A percentile compares a stretch with the other conserved stretches of the same genome.
Conservation (phyloP, 2,888 invertebrate species). For the Amiota minor region DNA sequence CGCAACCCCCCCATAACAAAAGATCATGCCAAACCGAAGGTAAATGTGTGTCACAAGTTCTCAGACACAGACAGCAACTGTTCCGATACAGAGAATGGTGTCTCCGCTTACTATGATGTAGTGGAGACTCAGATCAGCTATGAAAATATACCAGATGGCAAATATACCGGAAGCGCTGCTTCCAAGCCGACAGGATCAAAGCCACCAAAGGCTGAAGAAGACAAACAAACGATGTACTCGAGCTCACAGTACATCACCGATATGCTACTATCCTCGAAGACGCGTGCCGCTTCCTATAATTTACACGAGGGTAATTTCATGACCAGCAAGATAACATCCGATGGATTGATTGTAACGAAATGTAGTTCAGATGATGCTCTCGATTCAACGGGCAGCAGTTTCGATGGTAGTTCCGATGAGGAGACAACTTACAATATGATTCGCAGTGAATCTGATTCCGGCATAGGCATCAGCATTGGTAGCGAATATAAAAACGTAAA, state of each 20-base stretch:
- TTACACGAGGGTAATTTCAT: conserved; percentile 73
- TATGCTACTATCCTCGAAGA: conserved; percentile 72
- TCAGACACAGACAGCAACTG: conserved; percentile 78
- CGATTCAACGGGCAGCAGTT: conserved; percentile 73
- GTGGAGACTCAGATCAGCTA: conserved; percentile 71
- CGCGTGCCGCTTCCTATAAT: conserved; percentile 72
- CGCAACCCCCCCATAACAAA: conserved; percentile 80
- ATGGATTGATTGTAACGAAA: conserved; percentile 73
- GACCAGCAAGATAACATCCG: conserved; percentile 74
- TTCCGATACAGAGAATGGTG: conserved; percentile 76
- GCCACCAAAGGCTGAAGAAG: conserved; percentile 38
- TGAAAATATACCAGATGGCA: conserved; percentile 72
- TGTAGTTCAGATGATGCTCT: conserved; percentile 73
- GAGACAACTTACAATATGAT: conserved; percentile 74
- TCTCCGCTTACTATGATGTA: conserved; percentile 73
- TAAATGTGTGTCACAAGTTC: conserved; percentile 78
- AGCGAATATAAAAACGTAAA: conserved; percentile 67
- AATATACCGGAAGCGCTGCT: conserved; percentile 48
- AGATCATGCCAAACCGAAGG: conserved; percentile 80
- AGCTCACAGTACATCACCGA: conserved; percentile 73
- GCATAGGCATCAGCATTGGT: conserved; percentile 73
- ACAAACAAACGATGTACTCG: conserved; percentile 53
- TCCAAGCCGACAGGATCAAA: background rate
- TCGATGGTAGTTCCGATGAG: conserved; percentile 73
- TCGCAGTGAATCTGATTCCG: conserved; percentile 73